Percentiles rank a stretch among this genome's conserved stretches.
Conservation (phyloP, 1,140 invertebrate genomes). For the Drosophila ironensis region DNA sequence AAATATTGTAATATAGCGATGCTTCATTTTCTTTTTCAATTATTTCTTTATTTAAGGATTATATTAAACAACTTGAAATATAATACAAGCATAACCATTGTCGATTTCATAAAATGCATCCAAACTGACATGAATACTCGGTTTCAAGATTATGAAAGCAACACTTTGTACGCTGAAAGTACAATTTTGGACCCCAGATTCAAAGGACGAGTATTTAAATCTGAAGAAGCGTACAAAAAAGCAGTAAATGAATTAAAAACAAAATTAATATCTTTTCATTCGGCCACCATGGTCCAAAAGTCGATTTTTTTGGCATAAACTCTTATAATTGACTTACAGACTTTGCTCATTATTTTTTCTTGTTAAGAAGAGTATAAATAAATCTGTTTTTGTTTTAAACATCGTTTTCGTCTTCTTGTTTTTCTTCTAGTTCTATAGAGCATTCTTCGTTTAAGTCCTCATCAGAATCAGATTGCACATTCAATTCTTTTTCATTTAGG, state of each 20-base stretch:
- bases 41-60: no score
- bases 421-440: conserved; percentile 1
- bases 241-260: neutral
- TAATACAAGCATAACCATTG: neutral
- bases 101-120: neutral
- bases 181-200: neutral
- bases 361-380: no score
- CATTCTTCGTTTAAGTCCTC: neutral
- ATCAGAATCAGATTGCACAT: neutral
- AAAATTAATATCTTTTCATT: neutral
- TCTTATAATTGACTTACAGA: no score
- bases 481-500: neutral
- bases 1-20: no score
- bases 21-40: no score
- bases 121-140: neutral
- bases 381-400: neutral
- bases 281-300: no score
- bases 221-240: neutral
- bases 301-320: no score
- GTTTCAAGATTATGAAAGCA: neutral
- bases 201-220: neutral
- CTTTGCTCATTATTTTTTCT: no score
- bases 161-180: conserved; percentile 1
- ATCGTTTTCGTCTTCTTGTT: neutral
- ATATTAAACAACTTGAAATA: neutral